Conservation (phyloP, 2,888 invertebrate genomes). For the Lamellibrachia satsuma region DNA sequence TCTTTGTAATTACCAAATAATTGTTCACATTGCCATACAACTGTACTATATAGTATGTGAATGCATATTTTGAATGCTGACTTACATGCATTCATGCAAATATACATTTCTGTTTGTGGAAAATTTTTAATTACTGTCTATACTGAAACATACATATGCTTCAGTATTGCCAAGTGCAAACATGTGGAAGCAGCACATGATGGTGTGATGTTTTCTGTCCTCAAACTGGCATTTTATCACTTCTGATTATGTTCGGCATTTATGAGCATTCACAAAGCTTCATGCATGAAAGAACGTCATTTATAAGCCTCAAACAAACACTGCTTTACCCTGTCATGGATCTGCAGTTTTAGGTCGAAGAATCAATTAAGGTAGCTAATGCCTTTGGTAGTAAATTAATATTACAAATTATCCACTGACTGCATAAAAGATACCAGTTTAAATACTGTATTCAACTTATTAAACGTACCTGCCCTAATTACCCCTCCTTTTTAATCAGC, state of each 20-base stretch:
- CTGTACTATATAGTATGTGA: not conserved
- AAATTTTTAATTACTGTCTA: not conserved
- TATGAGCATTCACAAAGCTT: not conserved
- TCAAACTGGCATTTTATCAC: not conserved
- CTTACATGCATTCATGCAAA: not conserved
- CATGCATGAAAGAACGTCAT: not conserved
- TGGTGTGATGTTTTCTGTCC: not conserved
- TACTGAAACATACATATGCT: not conserved
- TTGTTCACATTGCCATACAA: not conserved
- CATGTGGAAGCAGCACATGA: not conserved
- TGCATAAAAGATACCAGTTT: no score
- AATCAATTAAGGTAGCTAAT: no score
- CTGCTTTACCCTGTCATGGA: not conserved
- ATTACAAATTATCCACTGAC: no score
- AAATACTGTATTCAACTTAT: no score
- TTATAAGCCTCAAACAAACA: not conserved
- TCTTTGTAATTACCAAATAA: not conserved
- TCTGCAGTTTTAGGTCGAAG: not conserved
- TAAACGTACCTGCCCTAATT: no score
- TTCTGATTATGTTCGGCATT: not conserved
- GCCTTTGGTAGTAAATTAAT: no score
- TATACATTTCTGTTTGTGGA: not conserved
- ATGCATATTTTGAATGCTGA: not conserved
- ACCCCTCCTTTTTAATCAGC: no score
- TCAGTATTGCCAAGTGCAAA: not conserved